Percentiles rank a stretch among this genome's conserved stretches.
Evolutionary conservation across 2,113 vertebrate species (phyloP).

Genomic region (Rattus rattus): DNA sequence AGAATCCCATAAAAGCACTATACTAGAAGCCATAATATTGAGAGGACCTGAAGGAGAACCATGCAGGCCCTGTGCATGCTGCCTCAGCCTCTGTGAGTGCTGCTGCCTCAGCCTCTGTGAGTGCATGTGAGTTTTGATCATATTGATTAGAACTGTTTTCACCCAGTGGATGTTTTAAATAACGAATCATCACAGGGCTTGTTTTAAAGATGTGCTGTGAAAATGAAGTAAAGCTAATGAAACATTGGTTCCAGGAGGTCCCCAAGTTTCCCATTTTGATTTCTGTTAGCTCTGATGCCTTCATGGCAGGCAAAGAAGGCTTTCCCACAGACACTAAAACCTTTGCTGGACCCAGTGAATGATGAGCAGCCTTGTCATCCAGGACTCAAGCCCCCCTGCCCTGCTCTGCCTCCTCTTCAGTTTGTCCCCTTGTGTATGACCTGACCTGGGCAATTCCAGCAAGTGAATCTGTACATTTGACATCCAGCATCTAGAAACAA

Average conservation of each 20-base stretch:
- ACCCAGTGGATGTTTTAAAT: background rate
- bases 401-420: background rate
- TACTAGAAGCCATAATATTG: background rate
- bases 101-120: background rate
- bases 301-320: background rate
- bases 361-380: rapidly evolving
- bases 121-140: background rate
- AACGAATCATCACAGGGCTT: background rate
- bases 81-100: background rate
- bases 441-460: background rate
- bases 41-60: background rate
- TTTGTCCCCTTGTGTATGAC: background rate
- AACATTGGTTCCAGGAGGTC: background rate
- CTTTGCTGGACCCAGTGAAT: background rate
- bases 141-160: background rate
- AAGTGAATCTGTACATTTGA: background rate
- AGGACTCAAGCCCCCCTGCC: rapidly evolving
- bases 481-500: background rate
- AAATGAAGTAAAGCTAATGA: background rate
- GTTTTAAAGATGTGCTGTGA: background rate
- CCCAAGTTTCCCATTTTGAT: background rate
- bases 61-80: background rate
- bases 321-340: background rate
- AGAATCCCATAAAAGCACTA: background rate
- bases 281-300: background rate